Conservation (phyloP, 2,888 invertebrate species). For the Himalopsyche tibetana region DNA sequence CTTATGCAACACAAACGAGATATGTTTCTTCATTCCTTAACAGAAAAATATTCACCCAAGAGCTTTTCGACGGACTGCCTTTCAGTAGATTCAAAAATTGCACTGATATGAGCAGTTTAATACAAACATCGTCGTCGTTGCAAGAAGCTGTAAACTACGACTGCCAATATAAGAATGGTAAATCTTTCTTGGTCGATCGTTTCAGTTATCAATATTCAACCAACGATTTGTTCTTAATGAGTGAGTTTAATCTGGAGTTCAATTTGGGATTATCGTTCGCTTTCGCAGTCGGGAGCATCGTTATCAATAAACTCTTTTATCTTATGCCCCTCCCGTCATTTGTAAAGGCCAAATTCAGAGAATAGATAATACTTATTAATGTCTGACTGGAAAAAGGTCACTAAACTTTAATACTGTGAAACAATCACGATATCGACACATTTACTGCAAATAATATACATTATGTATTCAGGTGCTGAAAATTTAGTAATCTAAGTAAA, state of each 20-base stretch:
- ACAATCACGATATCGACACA: too few relatives aligned
- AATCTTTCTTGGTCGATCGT: conserved; percentile 83
- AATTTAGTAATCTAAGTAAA: too few relatives aligned
- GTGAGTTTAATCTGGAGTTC: conserved; percentile 83
- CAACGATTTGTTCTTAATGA: conserved; percentile 77
- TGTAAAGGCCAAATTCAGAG: conserved; percentile 91
- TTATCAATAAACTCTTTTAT: conserved; percentile 90
- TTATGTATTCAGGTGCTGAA: too few relatives aligned
- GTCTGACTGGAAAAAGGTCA: too few relatives aligned
- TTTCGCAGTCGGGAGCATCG: conserved; percentile 87
- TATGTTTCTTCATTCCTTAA: conserved; percentile 88
- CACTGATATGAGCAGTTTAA: conserved; percentile 73
- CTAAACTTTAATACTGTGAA: too few relatives aligned
- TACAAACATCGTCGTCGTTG: conserved; percentile 76
- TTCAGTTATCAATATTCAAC: conserved; percentile 79
- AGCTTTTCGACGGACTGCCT: conserved; percentile 76
- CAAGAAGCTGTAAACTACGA: conserved; percentile 77
- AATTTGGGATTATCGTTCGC: conserved; percentile 90
- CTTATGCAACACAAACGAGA: conserved; percentile 86
- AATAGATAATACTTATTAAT: conserved; percentile 70
- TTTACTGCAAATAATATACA: too few relatives aligned
- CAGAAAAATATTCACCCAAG: conserved; percentile 81
- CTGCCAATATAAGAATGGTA: conserved; percentile 84
- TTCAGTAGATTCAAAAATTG: conserved; percentile 78
- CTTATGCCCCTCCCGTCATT: conserved; percentile 89